Base-by-base conservation (phyloP, 1,140 invertebrate genomes). In the Chrysoperla carnea region DNA sequence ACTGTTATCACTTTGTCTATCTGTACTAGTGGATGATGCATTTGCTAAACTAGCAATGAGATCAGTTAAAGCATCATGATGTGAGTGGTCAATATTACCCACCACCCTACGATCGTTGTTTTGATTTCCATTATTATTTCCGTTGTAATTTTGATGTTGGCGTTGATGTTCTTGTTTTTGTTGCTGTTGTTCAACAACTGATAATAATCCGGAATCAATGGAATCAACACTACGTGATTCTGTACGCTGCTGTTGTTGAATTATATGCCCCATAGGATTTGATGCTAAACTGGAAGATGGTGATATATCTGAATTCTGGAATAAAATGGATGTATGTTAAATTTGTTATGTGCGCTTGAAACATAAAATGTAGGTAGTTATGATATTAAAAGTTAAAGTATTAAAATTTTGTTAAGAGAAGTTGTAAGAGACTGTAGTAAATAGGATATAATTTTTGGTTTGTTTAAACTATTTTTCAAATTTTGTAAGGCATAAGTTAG, bases 131-230 rank as follows among this genome's bases (percentile, higher is more conserved):
- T 43, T 31, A 42, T 43, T 48, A 57, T 59, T 55, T 54, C 56
- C 56, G 56, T 54, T 50, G 51, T 29, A 53, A 63, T 62, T 58
- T 28, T 29, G 44, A 36, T 35, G 13, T 45, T 48, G 39, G 12
- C 27, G 43, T 36, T 36, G 6, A 12, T 38, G 33, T 45, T 49
- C 36, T 50, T 46, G 39, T 46, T 51, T 47, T 40, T 54, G 44
- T 36, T 41, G 37, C 48, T 63, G 52, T 37, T 63, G 60, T 52
- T 62, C 60, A 15, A 65, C 68, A 36, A 67, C 47, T 6, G 64
- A 57, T 43, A 70, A 47, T 29, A 70, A 51, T n/a, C 66, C 65
- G 12, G 52, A 50, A 42, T 65, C 61, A 14, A 52, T 43, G 15
- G 56, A 41, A 6, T 66, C 59, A 41, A 43, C 41, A 33, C 47